Percentiles rank a stretch among this genome's conserved stretches.
phyloP scores from a whole-genome alignment of 1,140 invertebrate genomes.

The Lutraria rhynchaena region DNA sequence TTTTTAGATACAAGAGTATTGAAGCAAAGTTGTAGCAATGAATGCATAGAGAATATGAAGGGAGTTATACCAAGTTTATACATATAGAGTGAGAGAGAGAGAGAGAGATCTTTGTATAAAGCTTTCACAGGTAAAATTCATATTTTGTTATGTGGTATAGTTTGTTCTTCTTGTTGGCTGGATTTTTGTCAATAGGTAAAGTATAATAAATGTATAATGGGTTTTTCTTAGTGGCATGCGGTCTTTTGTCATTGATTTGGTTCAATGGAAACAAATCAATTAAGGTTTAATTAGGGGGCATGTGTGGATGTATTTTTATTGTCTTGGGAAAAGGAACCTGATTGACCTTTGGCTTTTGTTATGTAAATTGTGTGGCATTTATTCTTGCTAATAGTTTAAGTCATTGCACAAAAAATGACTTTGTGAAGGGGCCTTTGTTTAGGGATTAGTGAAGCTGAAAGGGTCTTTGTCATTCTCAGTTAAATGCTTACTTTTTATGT shows the following conservation, averaged over 20 bases:
- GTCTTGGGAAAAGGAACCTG: slow-evolving; percentile 21
- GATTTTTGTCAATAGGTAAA: slow-evolving; percentile 54
- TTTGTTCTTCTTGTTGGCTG: slow-evolving; percentile 27
- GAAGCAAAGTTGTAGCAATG: slow-evolving; percentile 53
- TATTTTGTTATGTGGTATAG: slow-evolving; percentile 37
- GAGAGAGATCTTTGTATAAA: slow-evolving; percentile 50
- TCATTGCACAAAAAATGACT: not conserved
- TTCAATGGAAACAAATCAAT: slow-evolving; percentile 43
- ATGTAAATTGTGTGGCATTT: slow-evolving; percentile 12
- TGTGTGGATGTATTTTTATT: slow-evolving; percentile 24
- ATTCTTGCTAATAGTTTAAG: not conserved
- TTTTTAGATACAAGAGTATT: slow-evolving; percentile 61
- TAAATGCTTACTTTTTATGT: too few species aligned
- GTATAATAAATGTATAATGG: slow-evolving; percentile 38
- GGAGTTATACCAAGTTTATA: slow-evolving; percentile 53
- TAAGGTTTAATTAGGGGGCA: slow-evolving; percentile 50
- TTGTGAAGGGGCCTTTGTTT: slow-evolving; percentile 24
- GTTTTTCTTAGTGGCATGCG: slow-evolving; percentile 33
- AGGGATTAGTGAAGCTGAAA: slow-evolving; percentile 6
- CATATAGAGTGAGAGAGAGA: slow-evolving; percentile 35
- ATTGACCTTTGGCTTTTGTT: slow-evolving; percentile 16
- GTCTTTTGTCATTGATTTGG: slow-evolving; percentile 46
- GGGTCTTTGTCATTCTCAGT: slow-evolving; percentile 9
- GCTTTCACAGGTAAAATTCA: slow-evolving; percentile 57
- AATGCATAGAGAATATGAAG: slow-evolving; percentile 54